Percentiles rank a stretch among this genome's conserved stretches.
phyloP scores from a whole-genome alignment of 2,113 vertebrate species.

The Meriones unguiculatus region DNA sequence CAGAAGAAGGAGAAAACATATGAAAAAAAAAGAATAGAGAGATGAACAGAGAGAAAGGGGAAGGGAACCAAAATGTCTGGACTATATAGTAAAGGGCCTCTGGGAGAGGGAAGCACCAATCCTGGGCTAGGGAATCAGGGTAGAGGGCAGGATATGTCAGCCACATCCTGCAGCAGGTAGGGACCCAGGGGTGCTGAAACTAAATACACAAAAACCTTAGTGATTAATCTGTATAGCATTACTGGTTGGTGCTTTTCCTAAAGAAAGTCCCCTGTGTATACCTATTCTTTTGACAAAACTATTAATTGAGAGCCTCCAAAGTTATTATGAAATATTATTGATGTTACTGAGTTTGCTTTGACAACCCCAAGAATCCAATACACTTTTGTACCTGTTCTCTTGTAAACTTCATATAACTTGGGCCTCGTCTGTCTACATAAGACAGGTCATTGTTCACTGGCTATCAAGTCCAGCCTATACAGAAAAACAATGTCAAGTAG shows the following conservation, averaged over 20 bases:
- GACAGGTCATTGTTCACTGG: accelerated
- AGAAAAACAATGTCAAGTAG: no score
- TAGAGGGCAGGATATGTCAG: no score
- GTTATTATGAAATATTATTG: not conserved
- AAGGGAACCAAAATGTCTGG: no score
- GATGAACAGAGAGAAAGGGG: no score
- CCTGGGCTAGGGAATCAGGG: no score
- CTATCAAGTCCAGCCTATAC: not conserved
- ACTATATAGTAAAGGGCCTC: no score
- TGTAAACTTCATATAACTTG: not conserved
- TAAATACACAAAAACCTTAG: not conserved
- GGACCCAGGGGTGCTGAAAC: no score
- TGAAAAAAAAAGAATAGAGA: no score
- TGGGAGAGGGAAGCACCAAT: no score
- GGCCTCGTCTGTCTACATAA: not conserved
- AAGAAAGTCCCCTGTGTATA: not conserved
- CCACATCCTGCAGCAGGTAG: no score
- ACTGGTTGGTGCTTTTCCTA: not conserved
- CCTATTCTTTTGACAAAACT: not conserved
- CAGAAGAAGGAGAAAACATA: no score
- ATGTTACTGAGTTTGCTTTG: not conserved
- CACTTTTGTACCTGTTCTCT: accelerated
- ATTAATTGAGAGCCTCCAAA: not conserved
- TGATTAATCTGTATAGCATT: not conserved
- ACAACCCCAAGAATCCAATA: not conserved